Evolutionary conservation across 2,888 invertebrate genomes (phyloP), one percentile per base, ranked within the genome.

Genomic region (Aporophyla lueneburgensis): DNA sequence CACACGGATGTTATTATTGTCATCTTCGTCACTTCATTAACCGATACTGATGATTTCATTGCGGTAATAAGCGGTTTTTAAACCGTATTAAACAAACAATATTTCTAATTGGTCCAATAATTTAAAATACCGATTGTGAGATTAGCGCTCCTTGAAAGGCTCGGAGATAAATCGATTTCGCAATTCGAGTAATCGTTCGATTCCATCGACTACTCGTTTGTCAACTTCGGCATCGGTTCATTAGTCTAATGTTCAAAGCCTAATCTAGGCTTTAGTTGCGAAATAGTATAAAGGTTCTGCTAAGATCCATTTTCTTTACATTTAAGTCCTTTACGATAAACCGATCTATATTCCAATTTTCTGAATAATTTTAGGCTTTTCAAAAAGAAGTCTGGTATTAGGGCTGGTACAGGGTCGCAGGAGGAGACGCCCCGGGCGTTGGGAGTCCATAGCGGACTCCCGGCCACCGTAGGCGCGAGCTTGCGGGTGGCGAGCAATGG

Each of bases 121-220:
- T 81, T 76, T 56, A 68, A 68, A 77, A 69, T 73, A 58, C 40
- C n/a, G 46, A 82, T 68, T 72, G 10, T 56, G 21, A 56, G 40
- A 82, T 75, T 73, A 24, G 27, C n/a, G 6, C 62, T 71, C 53
- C 71, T 49, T 58, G 21, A 69, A 74, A 67, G 71, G 74, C 54
- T 27, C 27, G 59, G 63, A 53, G 59, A 71, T 71, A 74, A 78
- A 78, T 74, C 51, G 79, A 83, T 81, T 79, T 83, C 49, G 33
- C 66, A 71, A 81, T 54, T 78, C 58, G 54, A 71, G 16, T 63
- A 74, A 83, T 71, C 51, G 43, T 59, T 79, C 19, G 59, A 63
- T 63, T 59, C 43, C 46, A 74, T 59, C 49, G 56, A 33, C 46
- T 16, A 63, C 67, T 81, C 79, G 74, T 83, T 83, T 63, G 54